Evolutionary conservation across 1,140 invertebrate species (phyloP), one percentile per base, ranked within the genome.

Genomic region (Prorops nasuta): DNA sequence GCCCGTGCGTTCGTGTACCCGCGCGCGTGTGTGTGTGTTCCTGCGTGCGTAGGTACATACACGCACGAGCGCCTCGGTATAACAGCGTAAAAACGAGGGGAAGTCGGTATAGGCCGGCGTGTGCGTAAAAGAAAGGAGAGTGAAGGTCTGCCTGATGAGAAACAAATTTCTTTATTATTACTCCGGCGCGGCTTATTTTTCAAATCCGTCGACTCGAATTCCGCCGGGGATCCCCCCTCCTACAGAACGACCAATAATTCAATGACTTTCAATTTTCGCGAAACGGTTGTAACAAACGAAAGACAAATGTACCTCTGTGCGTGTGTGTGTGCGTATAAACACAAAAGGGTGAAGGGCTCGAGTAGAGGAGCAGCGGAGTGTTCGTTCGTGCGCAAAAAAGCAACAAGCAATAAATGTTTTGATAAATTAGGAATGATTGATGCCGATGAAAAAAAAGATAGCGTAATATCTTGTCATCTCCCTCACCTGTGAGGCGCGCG

Each of bases 161-260:
- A 76, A 76, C 74, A 76, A 75, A 76, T 74, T 77, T 75, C 73
- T 76, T 77, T 77, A 76, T 76, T 77, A 75, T 75, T 76, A 76
- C 71, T 74, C 66, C 67, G 64, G 69, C 68, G 67, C 64, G 71
- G 73, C 72, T 77, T 76, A 74, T 77, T 75, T 75, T 76, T 75
- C 73, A 75, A 73, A 68, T 65, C 64, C 59, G 66, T 64, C 66
- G 59, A 73, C 67, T 70, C 65, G 64, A 66, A 71, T 74, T 72
- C 67, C 69, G 69, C 72, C 69, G 70, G 64, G 56, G 66, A 57
- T 61, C 10, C 32, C 32, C 42, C 39, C 38, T 18, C 37, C 46
- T 20, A 40, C 46, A n/a, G n/a, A n/a, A n/a, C n/a, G n/a, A n/a
- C n/a, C n/a, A n/a, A n/a, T n/a, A n/a, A n/a, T n/a, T n/a, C n/a